These are phyloP conservation scores for Paramormyrops hopkinsi DNA, from an alignment of 2,797 vertebrate species.

Conservation along the genomic window DNA sequence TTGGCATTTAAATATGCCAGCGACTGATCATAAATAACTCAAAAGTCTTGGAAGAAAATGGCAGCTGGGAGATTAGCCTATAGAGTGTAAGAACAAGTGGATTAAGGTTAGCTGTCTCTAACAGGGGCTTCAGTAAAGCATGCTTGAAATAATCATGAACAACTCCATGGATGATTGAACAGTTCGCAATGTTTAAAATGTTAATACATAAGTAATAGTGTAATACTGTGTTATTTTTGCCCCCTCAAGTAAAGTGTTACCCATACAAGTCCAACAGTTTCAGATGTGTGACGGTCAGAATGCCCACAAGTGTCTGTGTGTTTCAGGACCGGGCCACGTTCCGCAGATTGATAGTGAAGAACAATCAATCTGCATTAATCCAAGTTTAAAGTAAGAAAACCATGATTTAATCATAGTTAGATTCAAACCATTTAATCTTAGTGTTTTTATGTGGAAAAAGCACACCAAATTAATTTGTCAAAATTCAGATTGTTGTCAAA, in stretches of 20 bases:
- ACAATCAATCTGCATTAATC: constrained; percentile 60
- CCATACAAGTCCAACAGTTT: not conserved
- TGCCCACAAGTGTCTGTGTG: not conserved
- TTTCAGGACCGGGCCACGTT: constrained; percentile 88
- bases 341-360: constrained; percentile 94
- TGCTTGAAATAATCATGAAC: not conserved
- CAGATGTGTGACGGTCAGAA: not conserved
- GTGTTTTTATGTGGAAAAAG: not conserved
- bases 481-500: not conserved
- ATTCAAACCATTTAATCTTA: not conserved
- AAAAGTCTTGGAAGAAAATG: not conserved
- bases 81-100: not conserved
- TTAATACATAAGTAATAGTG: not conserved
- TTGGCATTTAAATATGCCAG: not conserved
- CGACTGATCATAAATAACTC: not conserved
- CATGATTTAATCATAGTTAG: not conserved
- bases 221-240: not conserved
- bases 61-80: not conserved
- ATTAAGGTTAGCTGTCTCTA: not conserved
- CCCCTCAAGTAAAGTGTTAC: not conserved
- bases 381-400: not conserved
- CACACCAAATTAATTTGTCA: not conserved
- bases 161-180: not conserved
- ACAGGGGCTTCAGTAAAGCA: not conserved
- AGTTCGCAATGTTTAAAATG: not conserved